phyloP scores from a whole-genome alignment of 2,888 invertebrate genomes.

The Tetragonisca angustula region DNA sequence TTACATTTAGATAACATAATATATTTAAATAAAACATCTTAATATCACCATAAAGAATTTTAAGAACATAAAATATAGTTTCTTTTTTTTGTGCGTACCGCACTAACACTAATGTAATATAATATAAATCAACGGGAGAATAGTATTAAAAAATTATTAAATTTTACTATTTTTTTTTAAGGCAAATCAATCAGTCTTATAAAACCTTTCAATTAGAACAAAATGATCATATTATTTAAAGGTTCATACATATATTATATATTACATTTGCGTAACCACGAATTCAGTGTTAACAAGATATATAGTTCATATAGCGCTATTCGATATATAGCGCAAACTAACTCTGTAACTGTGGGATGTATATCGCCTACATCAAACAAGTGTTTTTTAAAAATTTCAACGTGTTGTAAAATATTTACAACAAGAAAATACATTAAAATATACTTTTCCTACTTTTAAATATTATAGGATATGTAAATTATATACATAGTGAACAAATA shows the following conservation, averaged over 20 bases:
- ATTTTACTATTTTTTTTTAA: constrained; percentile 60
- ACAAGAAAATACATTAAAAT: constrained; percentile 55
- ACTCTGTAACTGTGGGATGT: constrained; percentile 9
- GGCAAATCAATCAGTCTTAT: constrained; percentile 81
- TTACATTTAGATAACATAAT: constrained; percentile 35
- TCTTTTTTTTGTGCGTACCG: constrained; percentile 24
- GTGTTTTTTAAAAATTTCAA: constrained; percentile 28
- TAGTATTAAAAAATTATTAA: constrained; percentile 38
- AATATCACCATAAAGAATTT: constrained; percentile 41
- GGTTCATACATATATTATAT: constrained; percentile 28
- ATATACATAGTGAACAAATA: constrained; percentile 33
- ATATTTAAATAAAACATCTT: constrained; percentile 48
- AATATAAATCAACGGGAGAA: constrained; percentile 43
- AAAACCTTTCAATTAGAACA: constrained; percentile 57
- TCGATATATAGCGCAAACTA: constrained; percentile 28
- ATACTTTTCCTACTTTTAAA: constrained; percentile 34
- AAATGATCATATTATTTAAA: constrained; percentile 24
- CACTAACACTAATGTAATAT: constrained; percentile 29
- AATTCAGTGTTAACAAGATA: constrained; percentile 33
- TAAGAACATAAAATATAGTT: constrained; percentile 34
- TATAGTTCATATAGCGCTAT: constrained; percentile 21
- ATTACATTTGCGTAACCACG: constrained; percentile 24
- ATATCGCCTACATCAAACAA: constrained; percentile 15
- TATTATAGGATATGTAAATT: constrained; percentile 34
- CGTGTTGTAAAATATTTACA: constrained; percentile 44